phyloP scores from a whole-genome alignment of 1,140 invertebrate species.

The Berghia stephanieae region DNA sequence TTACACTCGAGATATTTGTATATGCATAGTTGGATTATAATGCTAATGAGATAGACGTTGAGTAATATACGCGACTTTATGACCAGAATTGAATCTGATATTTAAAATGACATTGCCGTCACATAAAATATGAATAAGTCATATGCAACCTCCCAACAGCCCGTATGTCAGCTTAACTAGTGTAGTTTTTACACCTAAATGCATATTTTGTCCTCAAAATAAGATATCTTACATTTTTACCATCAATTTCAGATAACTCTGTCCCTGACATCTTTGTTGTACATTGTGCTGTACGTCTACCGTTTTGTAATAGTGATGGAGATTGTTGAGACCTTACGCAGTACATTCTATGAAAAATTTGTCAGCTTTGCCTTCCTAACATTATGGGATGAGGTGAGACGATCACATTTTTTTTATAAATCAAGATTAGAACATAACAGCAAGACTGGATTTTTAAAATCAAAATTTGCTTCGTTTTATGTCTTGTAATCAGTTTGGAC shows the following conservation, averaged over 20 bases:
- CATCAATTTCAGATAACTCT: constrained; percentile 46
- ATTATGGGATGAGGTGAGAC: constrained; percentile 58
- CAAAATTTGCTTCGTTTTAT: neutral
- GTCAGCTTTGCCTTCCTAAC: constrained; percentile 56
- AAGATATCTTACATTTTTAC: too few species aligned
- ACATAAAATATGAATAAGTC: neutral
- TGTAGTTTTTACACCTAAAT: neutral
- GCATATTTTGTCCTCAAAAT: too few species aligned
- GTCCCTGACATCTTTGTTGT: constrained; percentile 45
- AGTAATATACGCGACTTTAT: too few species aligned
- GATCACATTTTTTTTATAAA: too few species aligned
- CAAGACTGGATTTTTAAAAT: too few species aligned
- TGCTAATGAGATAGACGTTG: too few species aligned
- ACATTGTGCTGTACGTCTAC: constrained; percentile 56
- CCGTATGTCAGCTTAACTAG: neutral
- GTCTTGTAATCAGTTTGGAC: neutral
- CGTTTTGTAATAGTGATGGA: constrained; percentile 58
- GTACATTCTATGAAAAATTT: constrained; percentile 59
- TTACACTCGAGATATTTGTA: too few species aligned
- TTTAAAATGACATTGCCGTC: too few species aligned
- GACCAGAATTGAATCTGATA: too few species aligned
- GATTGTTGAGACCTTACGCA: constrained; percentile 52
- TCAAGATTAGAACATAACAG: neutral
- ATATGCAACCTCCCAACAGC: neutral
- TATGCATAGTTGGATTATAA: too few species aligned